Conservation (phyloP, 2,797 vertebrate genomes). For the Dermochelys coriacea region DNA sequence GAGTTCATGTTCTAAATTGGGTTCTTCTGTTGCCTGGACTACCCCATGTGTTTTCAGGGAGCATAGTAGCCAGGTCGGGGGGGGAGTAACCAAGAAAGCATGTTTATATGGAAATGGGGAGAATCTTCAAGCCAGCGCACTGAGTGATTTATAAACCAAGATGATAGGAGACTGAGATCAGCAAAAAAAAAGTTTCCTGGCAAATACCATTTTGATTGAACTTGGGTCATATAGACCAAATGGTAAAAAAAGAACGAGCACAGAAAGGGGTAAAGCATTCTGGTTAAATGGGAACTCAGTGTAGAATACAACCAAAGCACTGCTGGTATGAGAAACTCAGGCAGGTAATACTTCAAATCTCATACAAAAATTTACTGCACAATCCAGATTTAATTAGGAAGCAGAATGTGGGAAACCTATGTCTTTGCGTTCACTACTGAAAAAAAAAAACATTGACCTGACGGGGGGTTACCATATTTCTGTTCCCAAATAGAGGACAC, state of each 20-base stretch:
- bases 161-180: background rate
- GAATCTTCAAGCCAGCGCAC: background rate
- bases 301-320: background rate
- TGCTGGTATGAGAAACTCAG: slow-evolving; percentile 35
- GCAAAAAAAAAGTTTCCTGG: background rate
- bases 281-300: background rate
- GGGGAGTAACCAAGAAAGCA: fast-evolving
- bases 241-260: background rate
- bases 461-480: too few species aligned
- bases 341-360: slow-evolving; percentile 20
- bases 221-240: background rate
- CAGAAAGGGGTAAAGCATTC: background rate
- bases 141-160: slow-evolving; percentile 6
- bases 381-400: slow-evolving; percentile 15
- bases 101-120: background rate
- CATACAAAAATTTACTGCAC: slow-evolving; percentile 13
- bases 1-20: background rate
- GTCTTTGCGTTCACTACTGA: background rate
- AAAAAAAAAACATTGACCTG: background rate
- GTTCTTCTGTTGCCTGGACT: background rate
- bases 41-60: background rate
- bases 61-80: background rate
- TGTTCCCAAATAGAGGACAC: too few species aligned
- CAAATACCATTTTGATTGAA: background rate
- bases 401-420: background rate